Conservation (phyloP, 2,797 vertebrate species). For the Clarias laeviceps region DNA sequence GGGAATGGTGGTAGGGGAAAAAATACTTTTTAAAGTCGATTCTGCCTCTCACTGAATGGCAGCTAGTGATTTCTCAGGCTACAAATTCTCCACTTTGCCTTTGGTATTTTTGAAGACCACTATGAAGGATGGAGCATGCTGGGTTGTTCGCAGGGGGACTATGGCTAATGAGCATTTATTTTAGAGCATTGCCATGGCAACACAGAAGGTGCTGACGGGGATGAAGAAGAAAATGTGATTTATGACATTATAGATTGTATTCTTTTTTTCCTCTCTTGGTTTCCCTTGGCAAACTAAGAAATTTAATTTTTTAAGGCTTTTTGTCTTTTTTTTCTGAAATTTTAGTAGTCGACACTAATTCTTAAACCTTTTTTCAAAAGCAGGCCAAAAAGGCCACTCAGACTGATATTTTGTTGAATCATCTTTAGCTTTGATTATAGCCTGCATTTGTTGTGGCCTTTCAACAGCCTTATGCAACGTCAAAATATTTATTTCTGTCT, state of each 20-base stretch:
- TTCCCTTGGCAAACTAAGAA: slow-evolving; percentile 6
- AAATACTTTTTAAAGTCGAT: slow-evolving; percentile 1
- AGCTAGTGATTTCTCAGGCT: slow-evolving; percentile 25
- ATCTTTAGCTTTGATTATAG: too few relatives aligned
- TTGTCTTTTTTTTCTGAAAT: background rate
- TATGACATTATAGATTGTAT: slow-evolving; percentile 21
- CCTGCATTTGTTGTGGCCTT: too few relatives aligned
- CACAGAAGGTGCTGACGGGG: slow-evolving; percentile 25
- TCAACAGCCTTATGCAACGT: too few relatives aligned
- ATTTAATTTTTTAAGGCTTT: slow-evolving; percentile 23
- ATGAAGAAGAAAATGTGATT: slow-evolving; percentile 23
- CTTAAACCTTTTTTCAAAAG: slow-evolving; percentile 3
- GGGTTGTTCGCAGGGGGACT: slow-evolving; percentile 31
- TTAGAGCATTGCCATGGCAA: slow-evolving; percentile 39
- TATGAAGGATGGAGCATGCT: slow-evolving; percentile 19
- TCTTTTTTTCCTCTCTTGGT: slow-evolving; percentile 20
- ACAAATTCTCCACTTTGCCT: slow-evolving; percentile 1
- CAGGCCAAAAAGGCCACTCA: too few relatives aligned
- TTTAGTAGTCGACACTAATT: background rate
- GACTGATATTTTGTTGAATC: too few relatives aligned
- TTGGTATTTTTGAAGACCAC: slow-evolving; percentile 31
- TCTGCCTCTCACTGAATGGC: slow-evolving; percentile 26
- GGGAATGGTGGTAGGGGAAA: too few relatives aligned
- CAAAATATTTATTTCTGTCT: too few relatives aligned
- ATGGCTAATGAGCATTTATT: slow-evolving; percentile 45